phyloP scores from a whole-genome alignment of 2,113 vertebrate genomes.

The Rattus rattus region DNA sequence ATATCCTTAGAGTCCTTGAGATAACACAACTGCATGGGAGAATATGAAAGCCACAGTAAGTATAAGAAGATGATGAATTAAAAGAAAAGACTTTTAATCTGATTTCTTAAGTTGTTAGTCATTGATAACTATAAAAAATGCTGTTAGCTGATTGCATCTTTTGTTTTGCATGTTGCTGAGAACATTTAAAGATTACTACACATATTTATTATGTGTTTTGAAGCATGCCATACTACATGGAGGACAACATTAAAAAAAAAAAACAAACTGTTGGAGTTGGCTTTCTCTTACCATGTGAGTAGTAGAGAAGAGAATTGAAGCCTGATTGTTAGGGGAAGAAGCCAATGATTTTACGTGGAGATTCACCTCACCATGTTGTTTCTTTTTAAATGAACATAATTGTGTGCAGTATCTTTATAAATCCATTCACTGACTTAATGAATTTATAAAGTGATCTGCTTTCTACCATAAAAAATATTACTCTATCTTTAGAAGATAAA shows the following conservation, averaged over 20 bases:
- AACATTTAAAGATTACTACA: background rate
- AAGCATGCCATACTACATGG: background rate
- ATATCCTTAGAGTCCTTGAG: constrained; percentile 32
- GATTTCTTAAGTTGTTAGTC: background rate
- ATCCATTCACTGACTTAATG: background rate
- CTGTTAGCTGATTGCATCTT: background rate
- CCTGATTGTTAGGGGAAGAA: background rate
- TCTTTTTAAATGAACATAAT: background rate
- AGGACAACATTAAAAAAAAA: background rate
- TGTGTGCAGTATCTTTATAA: background rate
- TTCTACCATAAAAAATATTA: background rate
- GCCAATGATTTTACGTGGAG: background rate
- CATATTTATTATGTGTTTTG: background rate
- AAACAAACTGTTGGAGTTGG: background rate
- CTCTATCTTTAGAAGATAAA: constrained; percentile 12
- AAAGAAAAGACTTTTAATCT: constrained; percentile 27
- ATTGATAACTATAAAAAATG: background rate
- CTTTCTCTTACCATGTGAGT: background rate
- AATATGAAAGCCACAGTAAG: constrained; percentile 40
- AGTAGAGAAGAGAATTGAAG: background rate
- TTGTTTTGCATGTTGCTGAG: constrained; percentile 4
- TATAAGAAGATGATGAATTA: constrained; percentile 19
- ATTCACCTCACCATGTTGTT: background rate
- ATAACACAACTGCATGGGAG: background rate
- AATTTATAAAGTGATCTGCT: background rate